Conservation (phyloP, 2,797 vertebrate genomes). For the Jordanella pulchra region DNA sequence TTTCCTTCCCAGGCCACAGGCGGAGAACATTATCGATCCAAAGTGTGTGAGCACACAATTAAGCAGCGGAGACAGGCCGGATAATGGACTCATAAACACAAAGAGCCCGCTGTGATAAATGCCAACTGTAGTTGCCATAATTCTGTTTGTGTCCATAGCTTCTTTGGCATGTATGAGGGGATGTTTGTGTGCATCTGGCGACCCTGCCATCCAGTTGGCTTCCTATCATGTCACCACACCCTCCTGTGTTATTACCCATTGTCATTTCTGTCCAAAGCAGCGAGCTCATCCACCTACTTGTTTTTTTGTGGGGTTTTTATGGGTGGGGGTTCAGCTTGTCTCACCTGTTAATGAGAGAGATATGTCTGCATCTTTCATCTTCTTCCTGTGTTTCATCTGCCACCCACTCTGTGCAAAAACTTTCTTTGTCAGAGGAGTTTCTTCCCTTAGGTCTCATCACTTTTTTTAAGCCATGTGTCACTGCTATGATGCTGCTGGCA, state of each 20-base stretch:
- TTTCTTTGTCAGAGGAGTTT: conserved; percentile 35
- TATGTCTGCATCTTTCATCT: conserved; percentile 35
- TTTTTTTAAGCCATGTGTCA: conserved; percentile 26
- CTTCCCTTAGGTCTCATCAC: conserved; percentile 27
- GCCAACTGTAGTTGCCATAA: conserved; percentile 46
- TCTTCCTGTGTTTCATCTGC: conserved; percentile 36
- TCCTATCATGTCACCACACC: conserved; percentile 24
- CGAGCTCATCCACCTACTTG: conserved; percentile 20
- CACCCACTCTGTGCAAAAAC: conserved; percentile 42
- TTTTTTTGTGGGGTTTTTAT: background rate
- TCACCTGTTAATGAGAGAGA: conserved; percentile 54
- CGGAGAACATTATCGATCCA: conserved; percentile 63
- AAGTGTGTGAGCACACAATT: conserved; percentile 71
- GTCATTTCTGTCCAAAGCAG: conserved; percentile 20
- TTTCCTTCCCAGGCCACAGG: conserved; percentile 51
- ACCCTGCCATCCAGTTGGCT: conserved; percentile 32
- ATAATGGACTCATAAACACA: conserved; percentile 76
- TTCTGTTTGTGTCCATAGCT: conserved; percentile 50
- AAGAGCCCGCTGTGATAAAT: conserved; percentile 61
- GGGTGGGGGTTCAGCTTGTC: conserved; percentile 31
- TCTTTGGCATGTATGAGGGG: conserved; percentile 23
- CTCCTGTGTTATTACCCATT: conserved; percentile 27
- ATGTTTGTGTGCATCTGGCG: conserved; percentile 33
- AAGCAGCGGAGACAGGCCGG: conserved; percentile 62
- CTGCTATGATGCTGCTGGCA: conserved; percentile 22